Conservation (phyloP, 2,797 vertebrate genomes). For the Alexandromys oeconomus region DNA sequence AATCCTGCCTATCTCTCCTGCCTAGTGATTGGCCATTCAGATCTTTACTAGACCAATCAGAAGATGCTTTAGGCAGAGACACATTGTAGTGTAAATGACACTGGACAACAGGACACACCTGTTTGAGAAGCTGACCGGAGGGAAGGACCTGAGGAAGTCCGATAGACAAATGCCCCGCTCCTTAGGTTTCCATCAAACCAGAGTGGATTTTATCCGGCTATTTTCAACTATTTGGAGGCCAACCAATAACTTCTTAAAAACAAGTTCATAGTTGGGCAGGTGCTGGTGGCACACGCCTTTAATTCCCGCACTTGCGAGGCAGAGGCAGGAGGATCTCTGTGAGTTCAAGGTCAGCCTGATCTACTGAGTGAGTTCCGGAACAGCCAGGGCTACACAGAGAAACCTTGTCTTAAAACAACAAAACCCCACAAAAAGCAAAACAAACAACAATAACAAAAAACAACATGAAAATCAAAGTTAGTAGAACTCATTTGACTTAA, state of each 20-base stretch:
- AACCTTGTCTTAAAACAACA: neutral
- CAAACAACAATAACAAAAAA: neutral
- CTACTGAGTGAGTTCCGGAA: too few species aligned
- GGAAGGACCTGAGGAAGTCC: rapidly evolving
- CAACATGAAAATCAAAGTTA: neutral
- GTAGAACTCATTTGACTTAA: neutral
- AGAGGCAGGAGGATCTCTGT: too few species aligned
- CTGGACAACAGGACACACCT: neutral
- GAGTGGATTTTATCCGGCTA: neutral
- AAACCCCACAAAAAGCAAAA: neutral
- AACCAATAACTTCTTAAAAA: constrained; percentile 16
- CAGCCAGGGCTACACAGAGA: too few species aligned
- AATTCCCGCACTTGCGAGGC: too few species aligned
- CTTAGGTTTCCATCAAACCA: neutral
- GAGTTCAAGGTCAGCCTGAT: too few species aligned
- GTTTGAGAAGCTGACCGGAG: neutral
- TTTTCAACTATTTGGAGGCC: neutral
- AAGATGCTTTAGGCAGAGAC: neutral
- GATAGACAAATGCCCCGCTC: neutral
- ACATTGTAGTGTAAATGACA: neutral
- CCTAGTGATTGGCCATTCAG: neutral
- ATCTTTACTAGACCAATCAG: neutral
- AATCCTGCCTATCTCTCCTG: neutral
- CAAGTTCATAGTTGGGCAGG: neutral
- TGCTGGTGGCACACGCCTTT: too few species aligned